phyloP scores from a whole-genome alignment of 2,113 vertebrate species.

The Oplegnathus fasciatus region DNA sequence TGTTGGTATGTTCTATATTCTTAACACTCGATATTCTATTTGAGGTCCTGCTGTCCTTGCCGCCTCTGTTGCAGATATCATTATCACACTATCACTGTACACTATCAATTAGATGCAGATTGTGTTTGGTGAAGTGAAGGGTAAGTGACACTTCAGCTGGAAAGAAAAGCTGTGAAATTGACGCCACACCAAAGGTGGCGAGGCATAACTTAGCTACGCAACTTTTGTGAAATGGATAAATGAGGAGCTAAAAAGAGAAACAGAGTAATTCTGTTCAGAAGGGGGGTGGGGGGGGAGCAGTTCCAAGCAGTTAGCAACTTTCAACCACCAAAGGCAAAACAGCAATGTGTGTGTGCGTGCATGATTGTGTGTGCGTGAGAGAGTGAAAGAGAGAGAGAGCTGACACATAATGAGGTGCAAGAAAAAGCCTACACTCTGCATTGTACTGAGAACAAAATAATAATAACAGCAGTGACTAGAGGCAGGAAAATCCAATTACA shows the following conservation, averaged over 20 bases:
- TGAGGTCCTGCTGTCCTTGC: not conserved
- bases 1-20: not conserved
- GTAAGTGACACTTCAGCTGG: conserved; percentile 50
- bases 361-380: not conserved
- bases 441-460: conserved; percentile 64
- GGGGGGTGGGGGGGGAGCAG: not conserved
- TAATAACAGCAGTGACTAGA: conserved; percentile 55
- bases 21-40: not conserved
- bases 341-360: not conserved
- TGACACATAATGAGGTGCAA: conserved; percentile 66
- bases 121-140: conserved; percentile 26
- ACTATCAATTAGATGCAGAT: conserved; percentile 22
- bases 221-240: conserved; percentile 56
- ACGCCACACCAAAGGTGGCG: conserved; percentile 11
- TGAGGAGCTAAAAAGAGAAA: conserved; percentile 56
- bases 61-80: conserved; percentile 21
- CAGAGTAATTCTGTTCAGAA: conserved; percentile 37
- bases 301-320: conserved; percentile 42
- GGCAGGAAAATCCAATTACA: conserved; percentile 67
- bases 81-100: too few species aligned
- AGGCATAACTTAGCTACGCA: conserved; percentile 46
- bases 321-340: conserved; percentile 34
- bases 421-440: conserved; percentile 67
- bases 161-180: conserved; percentile 51
- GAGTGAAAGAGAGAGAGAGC: conserved; percentile 4